A percentile compares a stretch with the other conserved stretches of the same genome.
These are phyloP conservation scores for Andrena chrysosceles DNA, from an alignment of 2,888 invertebrate genomes.

Conservation along the genomic window DNA sequence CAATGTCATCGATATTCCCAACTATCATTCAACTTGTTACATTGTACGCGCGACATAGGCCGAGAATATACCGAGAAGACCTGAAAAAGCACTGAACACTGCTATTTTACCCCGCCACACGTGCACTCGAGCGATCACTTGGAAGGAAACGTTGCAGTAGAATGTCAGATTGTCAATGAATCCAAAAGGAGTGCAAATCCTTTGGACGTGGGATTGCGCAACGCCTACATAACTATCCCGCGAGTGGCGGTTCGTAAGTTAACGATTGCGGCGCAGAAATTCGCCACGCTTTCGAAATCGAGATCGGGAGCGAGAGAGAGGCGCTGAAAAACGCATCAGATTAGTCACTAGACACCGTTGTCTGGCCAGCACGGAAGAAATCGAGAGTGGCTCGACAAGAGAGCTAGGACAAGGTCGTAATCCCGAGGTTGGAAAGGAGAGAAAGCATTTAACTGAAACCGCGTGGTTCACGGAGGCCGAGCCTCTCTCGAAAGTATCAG, in stretches of 20 bases:
- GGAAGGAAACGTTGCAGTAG: background rate
- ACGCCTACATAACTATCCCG: background rate
- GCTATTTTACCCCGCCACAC: background rate
- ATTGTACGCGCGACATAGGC: no score
- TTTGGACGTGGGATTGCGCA: background rate
- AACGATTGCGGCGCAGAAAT: slow-evolving; percentile 9
- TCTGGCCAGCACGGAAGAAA: slow-evolving; percentile 75
- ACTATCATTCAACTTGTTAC: no score
- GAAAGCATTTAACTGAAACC: slow-evolving; percentile 78
- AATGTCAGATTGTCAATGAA: background rate
- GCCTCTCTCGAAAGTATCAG: slow-evolving; percentile 66
- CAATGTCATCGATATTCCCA: no score
- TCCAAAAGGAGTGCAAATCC: background rate
- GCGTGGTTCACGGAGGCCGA: slow-evolving; percentile 36
- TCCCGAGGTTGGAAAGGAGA: slow-evolving; percentile 74
- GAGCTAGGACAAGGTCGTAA: slow-evolving; percentile 78
- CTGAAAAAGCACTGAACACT: background rate
- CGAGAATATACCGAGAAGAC: background rate
- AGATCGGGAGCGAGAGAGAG: background rate
- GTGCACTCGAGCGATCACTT: background rate
- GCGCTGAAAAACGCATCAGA: slow-evolving; percentile 38
- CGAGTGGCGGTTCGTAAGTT: background rate
- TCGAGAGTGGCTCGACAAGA: slow-evolving; percentile 77
- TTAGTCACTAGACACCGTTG: slow-evolving; percentile 55
- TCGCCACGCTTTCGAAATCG: slow-evolving; percentile 27